Base-by-base conservation (phyloP, 2,888 invertebrate genomes). In the Nephrotoma appendiculata region DNA sequence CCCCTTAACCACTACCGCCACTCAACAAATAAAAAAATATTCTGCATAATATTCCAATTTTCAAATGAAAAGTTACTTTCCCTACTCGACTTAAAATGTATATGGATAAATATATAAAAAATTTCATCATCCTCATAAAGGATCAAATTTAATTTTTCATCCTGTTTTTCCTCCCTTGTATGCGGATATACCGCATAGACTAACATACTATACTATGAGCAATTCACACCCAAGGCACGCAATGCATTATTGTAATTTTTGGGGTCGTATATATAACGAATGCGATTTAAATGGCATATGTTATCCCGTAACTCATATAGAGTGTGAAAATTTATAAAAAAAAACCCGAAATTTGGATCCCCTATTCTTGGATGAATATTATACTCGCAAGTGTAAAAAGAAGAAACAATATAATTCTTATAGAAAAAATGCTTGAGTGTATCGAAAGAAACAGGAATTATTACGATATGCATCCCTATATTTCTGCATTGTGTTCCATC, bases 181-280 rank as follows among this genome's bases (percentile, higher is more conserved):
- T 31, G 57, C 19, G 9, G 31, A 31, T 71, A 31, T 31, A 71
- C 31, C 19, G 31, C 6, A 52, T 52, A 57, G 52, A 57, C 52
- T 57, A 57, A 71, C 31, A 31, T 31, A 31, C 31, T 31, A n/a
- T n/a, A 31, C 31, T 31, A 31, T 31, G 31, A 31, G 31, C 71
- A 71, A 84, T 84, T 84, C 84, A 84, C 84, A 84, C 84, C 43
- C 84, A 84, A 43, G 84, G 84, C 84, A 84, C 84, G 84, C 84
- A 84, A 84, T 84, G 84, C 84, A 84, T 84, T 84, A 84, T 84
- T 43, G 41, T 84, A 43, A 84, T 84, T 84, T 84, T 84, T 84
- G 84, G 84, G 71, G 71, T 71, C 31, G 31, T 31, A 31, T 31
- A 71, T 9, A 71, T 44, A 44, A 71, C 31, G 71, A 71, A 71